These are phyloP conservation scores for Petaurus breviceps DNA, from an alignment of 2,113 vertebrate genomes.

Conservation along the genomic window DNA sequence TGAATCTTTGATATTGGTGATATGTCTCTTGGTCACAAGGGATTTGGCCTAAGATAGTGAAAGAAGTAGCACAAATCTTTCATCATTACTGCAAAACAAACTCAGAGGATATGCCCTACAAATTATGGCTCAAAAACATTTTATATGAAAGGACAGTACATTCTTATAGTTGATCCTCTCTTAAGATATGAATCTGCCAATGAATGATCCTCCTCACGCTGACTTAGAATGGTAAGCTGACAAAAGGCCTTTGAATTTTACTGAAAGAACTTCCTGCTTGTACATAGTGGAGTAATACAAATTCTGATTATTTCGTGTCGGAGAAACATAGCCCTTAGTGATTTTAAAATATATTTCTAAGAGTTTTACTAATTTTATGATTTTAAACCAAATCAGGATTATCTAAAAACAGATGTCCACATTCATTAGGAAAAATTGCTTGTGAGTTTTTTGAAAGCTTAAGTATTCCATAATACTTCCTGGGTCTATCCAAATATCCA, in stretches of 20 bases:
- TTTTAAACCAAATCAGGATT: conserved; percentile 33
- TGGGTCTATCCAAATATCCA: background rate
- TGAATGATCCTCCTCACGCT: background rate
- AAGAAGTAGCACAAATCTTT: conserved; percentile 11
- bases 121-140: background rate
- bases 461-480: background rate
- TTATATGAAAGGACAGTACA: conserved; percentile 5
- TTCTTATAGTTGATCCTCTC: background rate
- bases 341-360: conserved; percentile 37
- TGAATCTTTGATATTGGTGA: conserved; percentile 6
- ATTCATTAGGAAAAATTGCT: conserved; percentile 13
- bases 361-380: background rate
- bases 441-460: background rate
- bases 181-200: background rate
- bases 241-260: background rate
- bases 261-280: background rate
- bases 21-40: conserved; percentile 24
- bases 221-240: background rate
- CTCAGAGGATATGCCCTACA: background rate
- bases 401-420: background rate
- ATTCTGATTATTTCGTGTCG: background rate
- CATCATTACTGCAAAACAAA: background rate
- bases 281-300: background rate
- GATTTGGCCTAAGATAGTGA: background rate
- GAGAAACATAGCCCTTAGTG: background rate